A percentile compares a stretch with the other conserved stretches of the same genome.
These are phyloP conservation scores for Drosophila hawaiiensis DNA, from an alignment of 2,888 invertebrate genomes.

Conservation along the genomic window DNA sequence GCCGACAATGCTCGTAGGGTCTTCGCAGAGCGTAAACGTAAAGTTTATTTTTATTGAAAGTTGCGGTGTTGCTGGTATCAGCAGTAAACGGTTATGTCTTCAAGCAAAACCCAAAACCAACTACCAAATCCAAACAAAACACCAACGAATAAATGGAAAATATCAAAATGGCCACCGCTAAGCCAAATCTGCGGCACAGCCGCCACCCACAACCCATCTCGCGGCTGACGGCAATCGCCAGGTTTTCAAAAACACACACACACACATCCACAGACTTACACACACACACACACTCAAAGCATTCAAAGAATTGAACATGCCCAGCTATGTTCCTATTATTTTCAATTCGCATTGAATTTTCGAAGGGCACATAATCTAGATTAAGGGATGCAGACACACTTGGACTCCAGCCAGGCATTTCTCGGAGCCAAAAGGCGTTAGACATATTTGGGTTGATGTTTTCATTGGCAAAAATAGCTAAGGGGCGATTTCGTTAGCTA, in stretches of 20 bases:
- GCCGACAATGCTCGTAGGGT: conserved; percentile 8
- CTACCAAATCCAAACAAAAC: conserved; percentile 62
- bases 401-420: conserved; percentile 59
- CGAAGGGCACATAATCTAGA: conserved; percentile 65
- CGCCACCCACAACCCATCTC: neutral
- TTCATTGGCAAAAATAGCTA: conserved; percentile 58
- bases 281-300: conserved; percentile 20
- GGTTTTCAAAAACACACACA: conserved; percentile 46
- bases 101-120: conserved; percentile 46
- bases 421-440: conserved; percentile 55
- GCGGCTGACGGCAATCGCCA: conserved; percentile 40
- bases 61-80: conserved; percentile 55
- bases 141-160: conserved; percentile 66
- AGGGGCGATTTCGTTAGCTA: conserved; percentile 31
- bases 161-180: conserved; percentile 63
- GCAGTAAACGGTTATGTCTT: conserved; percentile 69
- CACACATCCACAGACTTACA: conserved; percentile 26
- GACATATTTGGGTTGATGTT: conserved; percentile 72
- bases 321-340: conserved; percentile 62
- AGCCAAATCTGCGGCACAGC: conserved; percentile 45
- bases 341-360: conserved; percentile 68
- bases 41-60: conserved; percentile 60
- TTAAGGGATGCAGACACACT: conserved; percentile 57
- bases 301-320: conserved; percentile 56
- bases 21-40: conserved; percentile 20